Percentiles rank a stretch among this genome's conserved stretches.
phyloP scores from a whole-genome alignment of 2,797 vertebrate species.

The Coilia nasus region DNA sequence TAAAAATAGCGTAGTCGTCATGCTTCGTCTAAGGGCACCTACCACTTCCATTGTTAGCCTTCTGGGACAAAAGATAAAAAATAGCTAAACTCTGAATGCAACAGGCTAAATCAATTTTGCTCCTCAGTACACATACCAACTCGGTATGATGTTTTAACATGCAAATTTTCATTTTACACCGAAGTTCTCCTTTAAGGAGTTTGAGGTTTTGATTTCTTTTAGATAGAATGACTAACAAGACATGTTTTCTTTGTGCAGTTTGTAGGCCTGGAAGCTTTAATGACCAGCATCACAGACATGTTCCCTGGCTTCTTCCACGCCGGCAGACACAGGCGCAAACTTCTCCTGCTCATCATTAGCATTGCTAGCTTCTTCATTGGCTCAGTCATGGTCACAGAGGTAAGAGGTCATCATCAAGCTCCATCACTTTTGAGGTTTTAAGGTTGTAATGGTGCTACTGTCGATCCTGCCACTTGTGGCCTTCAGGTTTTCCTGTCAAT shows the following conservation, averaged over 20 bases:
- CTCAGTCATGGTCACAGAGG: slow-evolving; percentile 79
- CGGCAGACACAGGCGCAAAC: slow-evolving; percentile 74
- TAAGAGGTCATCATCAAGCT: slow-evolving; percentile 51
- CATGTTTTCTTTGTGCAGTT: slow-evolving; percentile 64
- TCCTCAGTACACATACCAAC: too few species aligned
- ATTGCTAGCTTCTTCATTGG: slow-evolving; percentile 70
- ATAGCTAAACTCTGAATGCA: too few species aligned
- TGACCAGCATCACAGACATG: slow-evolving; percentile 73
- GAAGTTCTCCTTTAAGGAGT: too few species aligned
- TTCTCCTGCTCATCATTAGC: slow-evolving; percentile 73
- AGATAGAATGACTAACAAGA: neutral
- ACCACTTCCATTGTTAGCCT: too few species aligned
- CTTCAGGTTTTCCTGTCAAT: neutral
- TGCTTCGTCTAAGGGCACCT: too few species aligned
- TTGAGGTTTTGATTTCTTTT: neutral
- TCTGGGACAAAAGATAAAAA: too few species aligned
- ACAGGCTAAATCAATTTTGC: too few species aligned
- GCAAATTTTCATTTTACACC: too few species aligned
- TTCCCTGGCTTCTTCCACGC: slow-evolving; percentile 72
- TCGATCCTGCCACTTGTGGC: too few species aligned
- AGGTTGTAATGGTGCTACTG: neutral
- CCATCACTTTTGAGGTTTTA: neutral
- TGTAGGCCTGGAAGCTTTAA: slow-evolving; percentile 77
- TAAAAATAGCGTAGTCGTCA: too few species aligned
- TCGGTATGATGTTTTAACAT: too few species aligned